A percentile compares a stretch with the other conserved stretches of the same genome.
These are phyloP conservation scores for Brevipalpus yothersi DNA, from an alignment of 1,140 invertebrate species.

Conservation along the genomic window DNA sequence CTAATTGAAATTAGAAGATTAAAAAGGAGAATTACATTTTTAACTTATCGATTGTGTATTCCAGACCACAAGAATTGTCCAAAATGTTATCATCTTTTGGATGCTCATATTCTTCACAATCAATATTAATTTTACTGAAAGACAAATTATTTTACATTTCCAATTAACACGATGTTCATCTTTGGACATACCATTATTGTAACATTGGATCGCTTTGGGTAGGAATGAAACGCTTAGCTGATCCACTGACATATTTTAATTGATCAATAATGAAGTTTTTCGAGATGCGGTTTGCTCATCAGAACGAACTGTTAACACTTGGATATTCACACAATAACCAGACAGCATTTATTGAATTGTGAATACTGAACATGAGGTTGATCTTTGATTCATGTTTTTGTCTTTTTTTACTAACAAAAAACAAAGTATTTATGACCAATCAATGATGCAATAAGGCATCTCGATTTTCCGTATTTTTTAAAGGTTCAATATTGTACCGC, in stretches of 20 bases:
- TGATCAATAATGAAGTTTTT: constrained; percentile 26
- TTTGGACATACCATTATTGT: constrained; percentile 23
- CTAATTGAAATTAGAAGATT: too few relatives aligned
- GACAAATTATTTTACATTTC: constrained; percentile 30
- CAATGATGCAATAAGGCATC: too few relatives aligned
- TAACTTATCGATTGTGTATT: constrained; percentile 2
- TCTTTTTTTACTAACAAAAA: too few relatives aligned
- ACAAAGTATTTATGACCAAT: too few relatives aligned
- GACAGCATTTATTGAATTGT: too few relatives aligned
- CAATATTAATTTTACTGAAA: constrained; percentile 27
- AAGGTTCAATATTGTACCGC: too few relatives aligned
- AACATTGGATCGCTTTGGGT: constrained; percentile 29
- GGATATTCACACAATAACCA: constrained; percentile 15
- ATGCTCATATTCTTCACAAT: constrained; percentile 24
- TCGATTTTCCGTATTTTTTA: too few relatives aligned
- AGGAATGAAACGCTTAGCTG: constrained; percentile 16
- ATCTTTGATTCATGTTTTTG: too few relatives aligned
- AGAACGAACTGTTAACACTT: constrained; percentile 23
- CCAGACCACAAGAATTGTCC: constrained; percentile 26
- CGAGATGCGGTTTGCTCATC: constrained; percentile 24
- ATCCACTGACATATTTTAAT: constrained; percentile 29
- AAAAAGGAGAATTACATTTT: too few relatives aligned
- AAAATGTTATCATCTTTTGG: constrained; percentile 30
- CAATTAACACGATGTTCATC: constrained; percentile 22
- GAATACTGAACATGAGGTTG: too few relatives aligned